Conservation (phyloP, 2,888 invertebrate genomes). For the Portevinia maculata region DNA sequence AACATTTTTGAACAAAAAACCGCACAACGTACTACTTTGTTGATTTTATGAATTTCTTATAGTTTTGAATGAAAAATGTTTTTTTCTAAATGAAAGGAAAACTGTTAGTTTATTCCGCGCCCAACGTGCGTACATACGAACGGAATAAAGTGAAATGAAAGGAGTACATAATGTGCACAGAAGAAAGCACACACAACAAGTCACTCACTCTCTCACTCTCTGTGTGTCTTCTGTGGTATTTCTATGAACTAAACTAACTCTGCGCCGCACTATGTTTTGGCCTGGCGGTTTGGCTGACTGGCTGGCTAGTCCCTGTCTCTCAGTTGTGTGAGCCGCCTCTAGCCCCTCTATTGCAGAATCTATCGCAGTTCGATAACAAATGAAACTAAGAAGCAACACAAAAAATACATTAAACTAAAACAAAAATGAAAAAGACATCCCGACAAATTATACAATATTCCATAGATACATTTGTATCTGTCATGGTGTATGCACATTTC, state of each 20-base stretch:
- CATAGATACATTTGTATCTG: conserved; percentile 66
- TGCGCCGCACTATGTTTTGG: conserved; percentile 66
- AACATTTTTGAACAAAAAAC: conserved; percentile 26
- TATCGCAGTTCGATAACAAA: conserved; percentile 57
- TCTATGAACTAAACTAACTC: conserved; percentile 72
- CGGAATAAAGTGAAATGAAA: conserved; percentile 83
- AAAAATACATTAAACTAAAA: conserved; percentile 47
- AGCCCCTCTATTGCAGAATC: conserved; percentile 44
- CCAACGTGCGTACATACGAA: conserved; percentile 83
- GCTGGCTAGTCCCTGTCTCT: conserved; percentile 41
- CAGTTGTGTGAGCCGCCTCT: conserved; percentile 33
- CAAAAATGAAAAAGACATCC: conserved; percentile 64
- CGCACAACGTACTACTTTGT: neutral
- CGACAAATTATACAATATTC: conserved; percentile 67
- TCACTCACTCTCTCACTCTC: conserved; percentile 74
- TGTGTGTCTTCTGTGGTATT: conserved; percentile 70
- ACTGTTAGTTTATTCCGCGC: conserved; percentile 79
- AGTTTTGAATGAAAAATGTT: conserved; percentile 55
- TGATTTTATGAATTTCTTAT: conserved; percentile 15
- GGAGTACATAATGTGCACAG: conserved; percentile 81
- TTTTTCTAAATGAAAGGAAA: conserved; percentile 69
- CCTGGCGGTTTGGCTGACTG: conserved; percentile 48
- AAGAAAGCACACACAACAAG: conserved; percentile 80
- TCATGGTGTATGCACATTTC: conserved; percentile 56
- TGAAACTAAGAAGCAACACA: conserved; percentile 50